phyloP scores from a whole-genome alignment of 2,113 vertebrate species.

The Silurus meridionalis region DNA sequence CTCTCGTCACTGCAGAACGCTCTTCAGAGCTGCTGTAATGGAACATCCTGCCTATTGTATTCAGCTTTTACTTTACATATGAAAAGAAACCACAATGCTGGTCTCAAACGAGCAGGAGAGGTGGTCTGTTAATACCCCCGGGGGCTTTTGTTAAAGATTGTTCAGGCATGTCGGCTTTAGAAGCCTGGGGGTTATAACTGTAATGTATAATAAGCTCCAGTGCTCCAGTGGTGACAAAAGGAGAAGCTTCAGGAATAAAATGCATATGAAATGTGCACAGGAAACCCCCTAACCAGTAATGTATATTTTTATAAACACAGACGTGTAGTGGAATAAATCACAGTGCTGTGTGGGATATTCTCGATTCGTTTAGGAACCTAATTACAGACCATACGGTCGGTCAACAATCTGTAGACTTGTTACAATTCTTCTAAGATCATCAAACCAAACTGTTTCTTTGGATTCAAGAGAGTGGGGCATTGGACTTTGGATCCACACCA shows the following conservation, averaged over 20 bases:
- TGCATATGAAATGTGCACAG: not conserved
- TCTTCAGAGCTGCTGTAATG: not conserved
- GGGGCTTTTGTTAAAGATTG: conserved; percentile 6
- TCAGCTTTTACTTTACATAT: conserved; percentile 14
- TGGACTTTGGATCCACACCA: too few species aligned
- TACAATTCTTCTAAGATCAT: not conserved
- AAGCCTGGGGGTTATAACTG: not conserved
- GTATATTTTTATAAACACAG: not conserved
- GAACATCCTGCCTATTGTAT: conserved; percentile 14
- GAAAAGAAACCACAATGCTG: conserved; percentile 4
- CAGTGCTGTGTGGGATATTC: too few species aligned
- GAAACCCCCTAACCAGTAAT: not conserved
- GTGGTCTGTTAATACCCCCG: not conserved
- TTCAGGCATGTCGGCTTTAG: conserved; percentile 1
- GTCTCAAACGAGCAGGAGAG: conserved; percentile 12
- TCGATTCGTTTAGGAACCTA: not conserved
- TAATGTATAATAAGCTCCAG: not conserved
- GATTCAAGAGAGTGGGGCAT: too few species aligned
- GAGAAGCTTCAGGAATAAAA: not conserved
- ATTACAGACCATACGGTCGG: not conserved
- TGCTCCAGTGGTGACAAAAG: not conserved
- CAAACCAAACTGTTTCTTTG: not conserved
- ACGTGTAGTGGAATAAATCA: not conserved
- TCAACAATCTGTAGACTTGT: not conserved
- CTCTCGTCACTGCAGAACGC: not conserved